Evolutionary conservation across 2,888 invertebrate genomes (phyloP).

Genomic region (Xylota segnis): DNA sequence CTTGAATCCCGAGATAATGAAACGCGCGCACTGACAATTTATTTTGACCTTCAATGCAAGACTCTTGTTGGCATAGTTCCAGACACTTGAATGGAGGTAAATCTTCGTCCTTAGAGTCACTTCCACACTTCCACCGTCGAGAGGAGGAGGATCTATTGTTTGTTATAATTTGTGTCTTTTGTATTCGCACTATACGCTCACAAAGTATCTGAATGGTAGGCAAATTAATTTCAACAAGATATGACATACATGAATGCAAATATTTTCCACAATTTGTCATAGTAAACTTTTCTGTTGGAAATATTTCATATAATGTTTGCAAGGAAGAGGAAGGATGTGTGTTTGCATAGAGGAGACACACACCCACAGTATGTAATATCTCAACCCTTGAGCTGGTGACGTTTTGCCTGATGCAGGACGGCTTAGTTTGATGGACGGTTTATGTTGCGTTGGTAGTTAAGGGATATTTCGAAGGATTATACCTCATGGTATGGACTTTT

Average conservation of each 20-base stretch:
- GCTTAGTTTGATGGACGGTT: too few relatives aligned
- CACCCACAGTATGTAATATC: conserved; percentile 23
- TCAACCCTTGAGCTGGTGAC: conserved; percentile 33
- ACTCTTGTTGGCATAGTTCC: conserved; percentile 47
- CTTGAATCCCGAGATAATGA: conserved; percentile 11
- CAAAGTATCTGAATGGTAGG: conserved; percentile 10
- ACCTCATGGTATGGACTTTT: too few relatives aligned
- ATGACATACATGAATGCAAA: neutral
- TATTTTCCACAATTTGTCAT: conserved; percentile 9
- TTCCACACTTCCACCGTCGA: neutral
- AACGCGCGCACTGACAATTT: conserved; percentile 30
- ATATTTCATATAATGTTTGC: neutral
- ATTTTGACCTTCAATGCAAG: conserved; percentile 48
- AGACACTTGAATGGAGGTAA: conserved; percentile 37
- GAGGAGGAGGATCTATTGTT: conserved; percentile 22
- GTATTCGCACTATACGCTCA: conserved; percentile 10
- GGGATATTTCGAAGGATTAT: too few relatives aligned
- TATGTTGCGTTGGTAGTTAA: too few relatives aligned
- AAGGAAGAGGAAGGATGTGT: conserved; percentile 5
- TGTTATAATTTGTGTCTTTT: conserved; percentile 34
- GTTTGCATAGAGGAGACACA: conserved; percentile 18
- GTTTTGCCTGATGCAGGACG: too few relatives aligned
- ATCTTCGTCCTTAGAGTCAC: conserved; percentile 22
- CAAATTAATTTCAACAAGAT: conserved; percentile 3
- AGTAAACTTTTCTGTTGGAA: neutral